Base-by-base conservation (phyloP, 2,888 invertebrate genomes). In the Amorpha juglandis region DNA sequence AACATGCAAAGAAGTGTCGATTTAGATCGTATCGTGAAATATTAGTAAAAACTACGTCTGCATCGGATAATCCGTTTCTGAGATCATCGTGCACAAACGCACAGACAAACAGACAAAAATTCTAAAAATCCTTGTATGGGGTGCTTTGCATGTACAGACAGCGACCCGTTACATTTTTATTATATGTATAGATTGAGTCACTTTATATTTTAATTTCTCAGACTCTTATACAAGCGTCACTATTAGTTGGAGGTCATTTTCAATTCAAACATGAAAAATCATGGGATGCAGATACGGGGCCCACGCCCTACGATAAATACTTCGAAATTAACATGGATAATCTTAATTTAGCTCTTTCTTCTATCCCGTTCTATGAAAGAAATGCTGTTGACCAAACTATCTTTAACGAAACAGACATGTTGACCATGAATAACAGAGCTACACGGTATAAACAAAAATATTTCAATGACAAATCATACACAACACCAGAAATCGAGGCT, bases 201-300 rank as follows among this genome's bases (percentile, higher is more conserved):
- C 27, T 1, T 12, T 58, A 38, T 53, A 52, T 33, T 62, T 71
- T 73, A 53, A 66, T 14, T 69, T 86, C 86, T 67, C 86, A 94
- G 93, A 86, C 90, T 83, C 82, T 94, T 0, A 88, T 89, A 64
- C 83, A 88, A 78, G 86, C 87, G 48, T 89, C 93, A 12, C 72
- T 88, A 27, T 86, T 91, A 21, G 74, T 86, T 1, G 93, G 93
- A n/a, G 90, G 90, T 6, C 92, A 94, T 77, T 94, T 94, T 71
- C 93, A 94, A 78, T 94, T 94, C 68, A 93, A 93, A 78, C 93
- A 93, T 74, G 94, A 94, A 75, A 94, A 92, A 69, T 88, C 91
- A 0, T 94, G 94, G 94, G 90, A 91, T 63, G 74, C 81, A 27
- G 81, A 78, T 38, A 83, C 84, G 33, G 86, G 82, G 0, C 88